Conservation (phyloP, 2,113 vertebrate species). For the Cephalopholis sonnerati region DNA sequence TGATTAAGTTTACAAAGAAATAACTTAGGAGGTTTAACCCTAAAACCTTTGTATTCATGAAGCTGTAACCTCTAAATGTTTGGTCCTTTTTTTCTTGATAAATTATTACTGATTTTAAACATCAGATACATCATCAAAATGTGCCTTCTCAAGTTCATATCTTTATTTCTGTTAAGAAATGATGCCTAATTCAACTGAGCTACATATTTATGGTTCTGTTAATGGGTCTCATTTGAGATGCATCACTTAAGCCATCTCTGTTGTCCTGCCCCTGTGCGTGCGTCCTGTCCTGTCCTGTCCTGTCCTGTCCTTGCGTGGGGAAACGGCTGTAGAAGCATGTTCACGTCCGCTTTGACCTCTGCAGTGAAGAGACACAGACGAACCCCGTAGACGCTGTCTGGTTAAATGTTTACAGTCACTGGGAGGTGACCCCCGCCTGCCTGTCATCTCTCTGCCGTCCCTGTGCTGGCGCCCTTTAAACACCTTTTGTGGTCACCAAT, state of each 20-base stretch:
- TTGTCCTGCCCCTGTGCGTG: conserved; percentile 1
- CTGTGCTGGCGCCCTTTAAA: conserved; percentile 30
- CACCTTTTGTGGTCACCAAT: conserved; percentile 48
- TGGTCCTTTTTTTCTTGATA: too few relatives aligned
- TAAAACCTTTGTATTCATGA: background rate
- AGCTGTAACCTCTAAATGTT: background rate
- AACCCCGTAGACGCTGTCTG: conserved; percentile 56
- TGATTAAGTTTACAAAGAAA: too few relatives aligned
- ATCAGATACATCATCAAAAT: too few relatives aligned
- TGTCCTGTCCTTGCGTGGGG: conserved; percentile 52
- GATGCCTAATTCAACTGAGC: background rate
- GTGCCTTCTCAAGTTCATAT: too few relatives aligned
- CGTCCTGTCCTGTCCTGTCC: conserved; percentile 54
- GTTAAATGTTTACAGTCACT: conserved; percentile 32
- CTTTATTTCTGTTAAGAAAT: conserved; percentile 27
- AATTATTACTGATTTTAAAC: background rate
- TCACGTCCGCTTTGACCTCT: conserved; percentile 64
- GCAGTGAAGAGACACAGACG: background rate
- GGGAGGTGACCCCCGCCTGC: conserved; percentile 44
- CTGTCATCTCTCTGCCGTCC: conserved; percentile 33
- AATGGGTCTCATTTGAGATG: conserved; percentile 53
- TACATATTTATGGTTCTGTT: conserved; percentile 39
- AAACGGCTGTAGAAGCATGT: conserved; percentile 46
- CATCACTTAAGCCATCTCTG: conserved; percentile 56
- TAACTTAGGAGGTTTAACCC: too few relatives aligned